Percentiles rank a stretch among this genome's conserved stretches.
Evolutionary conservation across 2,113 vertebrate genomes (phyloP).

Genomic region (Pedetes capensis): DNA sequence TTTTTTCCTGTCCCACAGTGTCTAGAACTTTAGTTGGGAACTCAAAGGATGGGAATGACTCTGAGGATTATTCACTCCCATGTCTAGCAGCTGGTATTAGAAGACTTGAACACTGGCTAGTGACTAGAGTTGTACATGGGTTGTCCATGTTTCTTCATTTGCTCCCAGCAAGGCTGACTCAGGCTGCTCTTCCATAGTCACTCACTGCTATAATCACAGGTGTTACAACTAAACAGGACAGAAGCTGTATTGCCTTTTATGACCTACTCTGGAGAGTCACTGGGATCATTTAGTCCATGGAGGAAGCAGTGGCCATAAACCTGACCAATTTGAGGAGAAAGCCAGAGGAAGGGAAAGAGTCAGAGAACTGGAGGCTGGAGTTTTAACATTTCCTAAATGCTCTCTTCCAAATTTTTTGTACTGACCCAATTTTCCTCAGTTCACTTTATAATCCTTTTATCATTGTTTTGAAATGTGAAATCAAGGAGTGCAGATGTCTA

Average conservation of each 20-base stretch:
- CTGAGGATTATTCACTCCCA: not conserved
- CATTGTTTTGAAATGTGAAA: not conserved
- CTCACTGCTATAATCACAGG: not conserved
- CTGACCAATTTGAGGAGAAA: not conserved
- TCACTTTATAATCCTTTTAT: not conserved
- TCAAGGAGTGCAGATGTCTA: not conserved
- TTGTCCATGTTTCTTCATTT: not conserved
- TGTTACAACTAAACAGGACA: not conserved
- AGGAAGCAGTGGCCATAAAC: not conserved
- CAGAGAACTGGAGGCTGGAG: not conserved
- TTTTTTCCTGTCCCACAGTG: accelerated
- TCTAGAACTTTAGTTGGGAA: not conserved
- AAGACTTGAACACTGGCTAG: not conserved
- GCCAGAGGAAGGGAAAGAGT: not conserved
- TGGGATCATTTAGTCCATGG: not conserved
- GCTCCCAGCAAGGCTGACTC: not conserved
- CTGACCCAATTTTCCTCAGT: not conserved
- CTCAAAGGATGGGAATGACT: not conserved
- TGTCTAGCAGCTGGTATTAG: not conserved
- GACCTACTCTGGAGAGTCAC: not conserved
- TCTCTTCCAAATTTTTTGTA: not conserved
- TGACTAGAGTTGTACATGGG: not conserved
- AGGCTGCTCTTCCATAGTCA: not conserved
- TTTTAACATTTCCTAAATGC: not conserved
- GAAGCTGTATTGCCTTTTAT: not conserved